Percentiles rank a stretch among this genome's conserved stretches.
Conservation (phyloP, 2,888 invertebrate genomes). For the Thumatha senex region DNA sequence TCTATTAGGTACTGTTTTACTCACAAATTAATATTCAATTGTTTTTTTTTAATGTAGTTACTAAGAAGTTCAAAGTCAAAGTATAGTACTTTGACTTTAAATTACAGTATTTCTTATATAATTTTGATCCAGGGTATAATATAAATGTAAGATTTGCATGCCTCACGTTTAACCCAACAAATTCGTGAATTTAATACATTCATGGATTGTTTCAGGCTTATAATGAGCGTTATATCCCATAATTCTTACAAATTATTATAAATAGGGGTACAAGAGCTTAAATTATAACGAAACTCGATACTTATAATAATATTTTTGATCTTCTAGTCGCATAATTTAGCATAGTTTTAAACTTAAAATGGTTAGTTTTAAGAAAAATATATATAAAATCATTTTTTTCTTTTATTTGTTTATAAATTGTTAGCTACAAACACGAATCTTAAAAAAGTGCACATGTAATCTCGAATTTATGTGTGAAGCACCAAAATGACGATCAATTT, state of each 20-base stretch:
- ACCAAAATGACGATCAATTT: no score
- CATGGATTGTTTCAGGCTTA: slow-evolving; percentile 43
- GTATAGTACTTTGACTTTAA: no score
- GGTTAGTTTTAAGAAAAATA: slow-evolving; percentile 35
- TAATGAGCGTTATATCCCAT: no score
- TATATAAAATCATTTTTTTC: slow-evolving; percentile 17
- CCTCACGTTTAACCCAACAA: slow-evolving; percentile 11
- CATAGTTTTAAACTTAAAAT: slow-evolving; percentile 37
- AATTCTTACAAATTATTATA: background rate
- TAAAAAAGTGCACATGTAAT: no score
- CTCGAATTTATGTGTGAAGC: no score
- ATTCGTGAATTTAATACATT: slow-evolving; percentile 42
- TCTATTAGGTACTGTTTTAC: no score
- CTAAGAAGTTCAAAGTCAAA: no score
- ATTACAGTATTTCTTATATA: no score
- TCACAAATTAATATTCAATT: no score
- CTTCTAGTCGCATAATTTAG: slow-evolving; percentile 69
- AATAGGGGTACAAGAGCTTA: slow-evolving; percentile 21
- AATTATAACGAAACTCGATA: slow-evolving; percentile 13
- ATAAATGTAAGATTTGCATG: no score
- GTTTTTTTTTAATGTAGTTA: no score
- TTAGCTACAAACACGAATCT: background rate
- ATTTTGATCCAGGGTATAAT: no score
- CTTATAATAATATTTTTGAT: slow-evolving; percentile 24
- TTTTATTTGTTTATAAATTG: slow-evolving; percentile 11